phyloP scores from a whole-genome alignment of 2,888 invertebrate genomes.

The Pilophorus perplexus region DNA sequence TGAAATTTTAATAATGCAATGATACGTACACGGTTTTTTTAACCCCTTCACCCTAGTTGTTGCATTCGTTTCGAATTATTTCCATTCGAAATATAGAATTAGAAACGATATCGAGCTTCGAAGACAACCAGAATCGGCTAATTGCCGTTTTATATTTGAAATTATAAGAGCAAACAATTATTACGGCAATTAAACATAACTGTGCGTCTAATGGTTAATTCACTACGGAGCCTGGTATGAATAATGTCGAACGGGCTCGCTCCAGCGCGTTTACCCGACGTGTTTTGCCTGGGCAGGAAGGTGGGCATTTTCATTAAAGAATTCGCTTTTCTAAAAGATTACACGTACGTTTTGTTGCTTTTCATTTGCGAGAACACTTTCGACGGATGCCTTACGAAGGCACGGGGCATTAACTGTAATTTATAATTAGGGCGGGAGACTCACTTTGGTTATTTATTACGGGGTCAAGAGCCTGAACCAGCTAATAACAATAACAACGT shows the following conservation, averaged over 20 bases:
- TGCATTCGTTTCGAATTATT: background rate
- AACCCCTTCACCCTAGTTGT: background rate
- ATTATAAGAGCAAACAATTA: slow-evolving; percentile 38
- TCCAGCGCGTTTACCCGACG: slow-evolving; percentile 2
- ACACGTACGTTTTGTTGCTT: background rate
- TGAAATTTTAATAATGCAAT: too few relatives aligned
- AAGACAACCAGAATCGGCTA: slow-evolving; percentile 3
- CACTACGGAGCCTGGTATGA: slow-evolving; percentile 23
- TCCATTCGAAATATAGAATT: background rate
- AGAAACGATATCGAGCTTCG: background rate
- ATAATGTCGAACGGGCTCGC: slow-evolving; percentile 23
- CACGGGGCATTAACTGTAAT: too few relatives aligned
- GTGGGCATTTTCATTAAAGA: slow-evolving; percentile 3
- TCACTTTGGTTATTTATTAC: too few relatives aligned
- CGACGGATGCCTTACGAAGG: too few relatives aligned
- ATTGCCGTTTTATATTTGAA: slow-evolving; percentile 26
- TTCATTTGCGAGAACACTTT: background rate
- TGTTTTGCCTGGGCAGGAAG: background rate
- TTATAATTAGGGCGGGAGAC: too few relatives aligned
- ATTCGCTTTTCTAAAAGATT: background rate
- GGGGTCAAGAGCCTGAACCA: too few relatives aligned
- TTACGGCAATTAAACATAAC: slow-evolving; percentile 39
- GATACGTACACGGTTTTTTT: too few relatives aligned
- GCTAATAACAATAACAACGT: background rate
- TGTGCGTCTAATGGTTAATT: slow-evolving; percentile 23